Evolutionary conservation across 2,797 vertebrate species (phyloP).

Genomic region (Molothrus aeneus): DNA sequence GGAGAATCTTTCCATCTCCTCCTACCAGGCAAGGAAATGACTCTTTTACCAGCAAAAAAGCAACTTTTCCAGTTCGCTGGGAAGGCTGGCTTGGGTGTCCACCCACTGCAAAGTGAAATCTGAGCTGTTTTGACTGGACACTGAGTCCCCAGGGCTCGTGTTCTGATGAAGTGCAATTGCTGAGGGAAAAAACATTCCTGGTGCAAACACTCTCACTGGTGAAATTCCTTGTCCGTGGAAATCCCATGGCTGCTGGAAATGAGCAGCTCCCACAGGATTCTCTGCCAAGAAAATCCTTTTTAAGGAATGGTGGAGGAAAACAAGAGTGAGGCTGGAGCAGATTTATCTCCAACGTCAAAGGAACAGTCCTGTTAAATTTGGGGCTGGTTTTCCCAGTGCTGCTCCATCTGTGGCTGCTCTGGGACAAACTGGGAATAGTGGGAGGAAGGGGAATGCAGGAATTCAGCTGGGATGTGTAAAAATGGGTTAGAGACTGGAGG

Average conservation of each 20-base stretch:
- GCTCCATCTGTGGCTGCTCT: not conserved
- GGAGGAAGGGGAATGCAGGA: not conserved
- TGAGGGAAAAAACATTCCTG: not conserved
- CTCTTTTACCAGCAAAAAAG: not conserved
- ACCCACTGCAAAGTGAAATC: not conserved
- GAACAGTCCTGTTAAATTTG: not conserved
- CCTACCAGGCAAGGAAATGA: not conserved
- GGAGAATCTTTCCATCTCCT: not conserved
- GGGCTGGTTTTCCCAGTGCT: not conserved
- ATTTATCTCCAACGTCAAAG: not conserved
- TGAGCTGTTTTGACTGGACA: constrained; percentile 61
- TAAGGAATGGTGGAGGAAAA: not conserved
- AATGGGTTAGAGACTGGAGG: not conserved
- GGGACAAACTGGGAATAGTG: not conserved
- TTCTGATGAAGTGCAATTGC: not conserved
- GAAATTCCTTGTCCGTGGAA: constrained; percentile 14
- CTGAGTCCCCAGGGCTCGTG: not conserved
- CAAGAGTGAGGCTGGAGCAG: not conserved
- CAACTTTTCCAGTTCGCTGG: not conserved
- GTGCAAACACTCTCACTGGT: not conserved
- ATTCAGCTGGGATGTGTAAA: not conserved
- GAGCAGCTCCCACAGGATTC: constrained; percentile 26
- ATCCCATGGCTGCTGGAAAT: constrained; percentile 49
- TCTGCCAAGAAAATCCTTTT: constrained; percentile 34
- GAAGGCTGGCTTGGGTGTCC: not conserved